Percentiles rank a stretch among this genome's conserved stretches.
Evolutionary conservation across 2,888 invertebrate genomes (phyloP).

Genomic region (Mylabris sibirica): DNA sequence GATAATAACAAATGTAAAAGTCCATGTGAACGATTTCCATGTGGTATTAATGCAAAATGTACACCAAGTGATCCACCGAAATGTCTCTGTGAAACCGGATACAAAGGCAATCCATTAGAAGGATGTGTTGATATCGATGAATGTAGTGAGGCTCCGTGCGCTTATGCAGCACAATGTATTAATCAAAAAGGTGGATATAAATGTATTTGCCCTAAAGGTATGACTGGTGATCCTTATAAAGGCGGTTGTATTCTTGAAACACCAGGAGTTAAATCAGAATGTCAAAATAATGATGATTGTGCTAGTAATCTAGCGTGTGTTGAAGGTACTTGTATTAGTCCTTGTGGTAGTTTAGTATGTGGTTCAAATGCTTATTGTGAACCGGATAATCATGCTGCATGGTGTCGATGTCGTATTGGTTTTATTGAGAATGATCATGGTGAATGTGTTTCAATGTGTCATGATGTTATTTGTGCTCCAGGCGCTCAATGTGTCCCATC

Average conservation of each 20-base stretch:
- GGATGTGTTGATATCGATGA: constrained; percentile 89
- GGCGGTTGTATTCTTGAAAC: constrained; percentile 74
- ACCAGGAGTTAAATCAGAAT: constrained; percentile 69
- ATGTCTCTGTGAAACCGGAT: constrained; percentile 88
- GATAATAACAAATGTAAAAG: constrained; percentile 90
- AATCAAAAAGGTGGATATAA: constrained; percentile 86
- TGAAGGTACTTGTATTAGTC: constrained; percentile 81
- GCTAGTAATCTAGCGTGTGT: constrained; percentile 81
- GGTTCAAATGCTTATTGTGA: constrained; percentile 88
- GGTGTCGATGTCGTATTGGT: constrained; percentile 87
- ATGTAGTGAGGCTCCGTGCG: constrained; percentile 84
- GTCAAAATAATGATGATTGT: constrained; percentile 78
- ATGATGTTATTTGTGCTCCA: constrained; percentile 77
- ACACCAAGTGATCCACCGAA: constrained; percentile 88
- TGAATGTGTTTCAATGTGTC: constrained; percentile 84
- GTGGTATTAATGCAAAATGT: constrained; percentile 90
- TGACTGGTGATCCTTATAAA: constrained; percentile 85
- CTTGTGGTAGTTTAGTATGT: constrained; percentile 80
- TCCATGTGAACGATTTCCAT: constrained; percentile 89
- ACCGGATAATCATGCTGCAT: constrained; percentile 85
- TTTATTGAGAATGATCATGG: constrained; percentile 80
- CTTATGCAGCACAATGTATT: constrained; percentile 86
- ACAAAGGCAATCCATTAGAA: constrained; percentile 83
- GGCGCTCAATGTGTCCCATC: constrained; percentile 89
- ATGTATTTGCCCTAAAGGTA: constrained; percentile 84